phyloP scores from a whole-genome alignment of 2,888 invertebrate species.

The Drosophila imparisetae region DNA sequence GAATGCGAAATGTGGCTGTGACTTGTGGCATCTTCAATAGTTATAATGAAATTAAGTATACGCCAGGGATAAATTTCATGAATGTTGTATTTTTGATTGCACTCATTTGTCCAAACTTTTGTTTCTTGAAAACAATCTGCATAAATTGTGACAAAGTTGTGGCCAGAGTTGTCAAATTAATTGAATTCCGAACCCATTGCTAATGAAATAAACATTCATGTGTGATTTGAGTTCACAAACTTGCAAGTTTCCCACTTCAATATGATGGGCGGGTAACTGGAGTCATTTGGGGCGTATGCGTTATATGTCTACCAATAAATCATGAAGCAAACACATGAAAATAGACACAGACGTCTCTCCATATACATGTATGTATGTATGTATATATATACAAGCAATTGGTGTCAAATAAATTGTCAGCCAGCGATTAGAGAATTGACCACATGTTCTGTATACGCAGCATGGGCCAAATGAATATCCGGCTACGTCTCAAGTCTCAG shows the following conservation, averaged over 20 bases:
- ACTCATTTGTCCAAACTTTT: neutral
- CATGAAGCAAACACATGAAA: neutral
- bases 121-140: neutral
- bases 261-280: conserved; percentile 8
- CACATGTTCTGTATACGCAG: conserved; percentile 43
- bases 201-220: conserved; percentile 32
- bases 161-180: conserved; percentile 19
- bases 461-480: conserved; percentile 8
- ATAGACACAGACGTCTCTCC: neutral
- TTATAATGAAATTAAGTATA: conserved; percentile 2
- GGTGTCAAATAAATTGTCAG: conserved; percentile 45
- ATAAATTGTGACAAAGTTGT: conserved; percentile 13
- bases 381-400: neutral
- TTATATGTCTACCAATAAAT: conserved; percentile 36
- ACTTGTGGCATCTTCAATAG: neutral
- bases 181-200: conserved; percentile 17
- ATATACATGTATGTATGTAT: neutral
- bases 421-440: conserved; percentile 6
- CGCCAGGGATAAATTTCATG: neutral
- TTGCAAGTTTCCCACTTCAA: conserved; percentile 22
- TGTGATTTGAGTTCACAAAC: conserved; percentile 27
- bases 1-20: neutral
- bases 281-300: conserved; percentile 32
- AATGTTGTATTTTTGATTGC: neutral
- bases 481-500: conserved; percentile 9